Base-by-base conservation (phyloP, 2,797 vertebrate species). In the Bradypus variegatus region DNA sequence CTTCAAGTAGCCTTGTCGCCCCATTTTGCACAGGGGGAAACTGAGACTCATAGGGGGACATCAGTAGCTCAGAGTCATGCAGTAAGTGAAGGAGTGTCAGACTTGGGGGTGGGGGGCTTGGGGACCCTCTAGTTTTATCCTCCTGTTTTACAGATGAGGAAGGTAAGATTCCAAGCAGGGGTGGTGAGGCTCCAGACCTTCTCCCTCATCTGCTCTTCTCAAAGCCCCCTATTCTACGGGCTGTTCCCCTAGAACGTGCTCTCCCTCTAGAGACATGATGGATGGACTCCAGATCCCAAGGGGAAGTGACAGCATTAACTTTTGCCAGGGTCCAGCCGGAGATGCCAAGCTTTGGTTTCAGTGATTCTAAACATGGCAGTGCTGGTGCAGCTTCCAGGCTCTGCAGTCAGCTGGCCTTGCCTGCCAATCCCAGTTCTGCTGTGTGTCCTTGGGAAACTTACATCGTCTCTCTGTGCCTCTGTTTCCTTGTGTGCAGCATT, bases 401-500 rank as follows among this genome's bases (percentile, higher is more conserved):
- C 36, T 13, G 5, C 33, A 45, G 50, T 27, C 60, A 48, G 36
- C 79, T 53, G 69, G 58, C 64, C 48, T 58, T 2, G 2, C 27
- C n/a, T 12, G 41, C 88, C 48, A 88, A 3, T 62, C 23, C 45
- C 27, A 69, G 2, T 48, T 60, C 50, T 65, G 13, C 78, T 55
- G 55, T 89, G 89, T 70, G 70, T 81, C 84, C 88, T 92, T 55
- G 27, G 65, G 70, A 45, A 25, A 82, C 41, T 31, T 2, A 0
- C 58, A 60, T 36, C 50, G 8, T 23, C 50, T 81, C 62, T n/a
- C 75, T 2, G 0, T 80, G 88, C 25, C 41, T 86, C 36, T 0
- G 16, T 60, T 48, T 67, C 29, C 45, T 38, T 18, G 0, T 0
- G 12, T 25, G 8, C 73, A 6, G 8, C 6, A 0, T 12, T 41